Conservation (phyloP, 2,888 invertebrate species). For the Eristalinus sepulchralis region DNA sequence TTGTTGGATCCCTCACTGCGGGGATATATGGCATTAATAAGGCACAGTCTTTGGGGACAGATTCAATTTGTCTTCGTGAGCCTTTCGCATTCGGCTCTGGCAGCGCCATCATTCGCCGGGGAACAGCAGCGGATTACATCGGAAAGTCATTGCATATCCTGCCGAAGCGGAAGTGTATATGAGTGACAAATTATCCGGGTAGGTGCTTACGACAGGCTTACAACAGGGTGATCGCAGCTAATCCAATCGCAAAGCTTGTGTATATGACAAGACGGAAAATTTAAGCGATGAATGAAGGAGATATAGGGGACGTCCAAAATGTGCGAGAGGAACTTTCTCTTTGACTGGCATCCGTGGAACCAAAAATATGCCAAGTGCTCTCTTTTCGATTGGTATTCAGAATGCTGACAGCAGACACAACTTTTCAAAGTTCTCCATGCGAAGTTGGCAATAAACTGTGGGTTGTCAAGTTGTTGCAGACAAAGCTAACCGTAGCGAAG, state of each 20-base stretch:
- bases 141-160: background rate
- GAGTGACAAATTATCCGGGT: background rate
- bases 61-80: constrained; percentile 27
- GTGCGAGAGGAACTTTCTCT: no score
- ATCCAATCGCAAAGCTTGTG: background rate
- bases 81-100: background rate
- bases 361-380: no score
- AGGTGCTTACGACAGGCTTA: background rate
- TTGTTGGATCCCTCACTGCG: background rate
- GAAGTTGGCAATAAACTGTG: no score
- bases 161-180: background rate
- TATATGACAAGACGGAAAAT: no score
- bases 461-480: no score
- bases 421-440: no score
- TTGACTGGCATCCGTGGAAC: no score
- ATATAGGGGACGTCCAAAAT: no score
- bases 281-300: no score
- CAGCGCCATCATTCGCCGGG: background rate
- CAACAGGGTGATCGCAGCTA: background rate
- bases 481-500: no score
- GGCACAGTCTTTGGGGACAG: background rate
- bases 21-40: background rate
- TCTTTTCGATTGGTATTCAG: no score
- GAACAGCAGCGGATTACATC: background rate
- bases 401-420: no score